A percentile compares a stretch with the other conserved stretches of the same genome.
These are phyloP conservation scores for Asobara japonica DNA, from an alignment of 1,140 invertebrate genomes.

Conservation along the genomic window DNA sequence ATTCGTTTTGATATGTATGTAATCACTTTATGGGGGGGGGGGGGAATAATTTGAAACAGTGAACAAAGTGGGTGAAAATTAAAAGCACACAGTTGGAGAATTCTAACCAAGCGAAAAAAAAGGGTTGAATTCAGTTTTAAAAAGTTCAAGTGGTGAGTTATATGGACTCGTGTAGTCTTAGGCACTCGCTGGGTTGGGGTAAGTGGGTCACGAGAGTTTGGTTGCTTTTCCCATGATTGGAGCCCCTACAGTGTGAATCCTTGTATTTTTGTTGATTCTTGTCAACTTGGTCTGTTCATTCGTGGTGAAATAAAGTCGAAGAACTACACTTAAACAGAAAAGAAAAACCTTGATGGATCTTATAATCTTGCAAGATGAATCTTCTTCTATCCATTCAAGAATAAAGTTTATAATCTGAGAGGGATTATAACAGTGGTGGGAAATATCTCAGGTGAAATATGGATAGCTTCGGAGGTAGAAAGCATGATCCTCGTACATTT, in stretches of 20 bases:
- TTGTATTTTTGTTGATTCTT: neutral
- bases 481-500: too few relatives aligned
- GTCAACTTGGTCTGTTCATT: neutral
- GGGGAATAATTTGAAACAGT: neutral
- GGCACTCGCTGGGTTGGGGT: neutral
- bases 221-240: constrained; percentile 1
- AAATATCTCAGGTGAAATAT: too few relatives aligned
- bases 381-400: too few relatives aligned
- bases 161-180: neutral
- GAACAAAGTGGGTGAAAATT: neutral
- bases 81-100: neutral
- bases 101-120: too few relatives aligned
- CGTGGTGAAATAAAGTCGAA: neutral
- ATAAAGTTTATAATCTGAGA: too few relatives aligned
- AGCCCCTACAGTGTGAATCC: neutral
- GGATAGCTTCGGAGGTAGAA: too few relatives aligned
- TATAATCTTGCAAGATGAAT: too few relatives aligned
- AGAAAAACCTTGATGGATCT: too few relatives aligned
- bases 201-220: constrained; percentile 17
- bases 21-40: neutral
- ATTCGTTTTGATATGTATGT: neutral
- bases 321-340: neutral
- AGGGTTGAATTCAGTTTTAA: neutral
- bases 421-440: too few relatives aligned
- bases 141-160: neutral